These are phyloP conservation scores for Himalopsyche tibetana DNA, from an alignment of 2,888 invertebrate species.

Conservation along the genomic window DNA sequence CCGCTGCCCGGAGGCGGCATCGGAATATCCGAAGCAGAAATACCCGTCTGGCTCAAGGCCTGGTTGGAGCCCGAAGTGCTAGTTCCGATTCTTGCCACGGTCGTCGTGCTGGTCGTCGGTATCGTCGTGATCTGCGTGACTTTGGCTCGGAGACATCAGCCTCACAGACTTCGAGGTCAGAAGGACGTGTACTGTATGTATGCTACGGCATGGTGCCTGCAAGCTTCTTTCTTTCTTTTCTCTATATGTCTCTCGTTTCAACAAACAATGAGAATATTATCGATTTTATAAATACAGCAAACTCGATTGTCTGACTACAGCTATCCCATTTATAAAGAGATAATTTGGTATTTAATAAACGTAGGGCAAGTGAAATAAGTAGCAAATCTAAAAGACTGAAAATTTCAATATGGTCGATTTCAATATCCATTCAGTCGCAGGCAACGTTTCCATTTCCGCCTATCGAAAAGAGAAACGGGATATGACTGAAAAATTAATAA, in stretches of 20 bases:
- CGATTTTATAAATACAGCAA: background rate
- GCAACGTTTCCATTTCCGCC: too few relatives aligned
- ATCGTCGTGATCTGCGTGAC: constrained; percentile 94
- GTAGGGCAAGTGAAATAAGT: too few relatives aligned
- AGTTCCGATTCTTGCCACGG: constrained; percentile 92
- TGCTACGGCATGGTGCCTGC: constrained; percentile 72
- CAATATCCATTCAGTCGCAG: too few relatives aligned
- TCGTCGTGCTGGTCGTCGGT: constrained; percentile 93
- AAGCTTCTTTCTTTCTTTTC: constrained; percentile 69
- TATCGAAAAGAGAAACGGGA: too few relatives aligned
- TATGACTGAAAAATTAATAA: too few relatives aligned
- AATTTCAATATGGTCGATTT: too few relatives aligned
- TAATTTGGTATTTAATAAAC: too few relatives aligned
- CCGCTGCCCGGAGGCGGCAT: constrained; percentile 82
- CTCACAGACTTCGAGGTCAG: constrained; percentile 88
- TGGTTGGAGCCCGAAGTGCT: constrained; percentile 94
- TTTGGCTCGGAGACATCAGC: constrained; percentile 88
- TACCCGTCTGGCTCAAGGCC: constrained; percentile 86
- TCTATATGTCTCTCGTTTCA: constrained; percentile 1
- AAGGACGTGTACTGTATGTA: constrained; percentile 87
- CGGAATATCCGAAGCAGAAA: constrained; percentile 74
- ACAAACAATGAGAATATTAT: constrained; percentile 12
- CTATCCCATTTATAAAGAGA: too few relatives aligned
- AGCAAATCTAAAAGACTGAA: too few relatives aligned
- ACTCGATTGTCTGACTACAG: too few relatives aligned